Base-by-base conservation (phyloP, 2,888 invertebrate species). In the Stenoptilia bipunctidactyla region DNA sequence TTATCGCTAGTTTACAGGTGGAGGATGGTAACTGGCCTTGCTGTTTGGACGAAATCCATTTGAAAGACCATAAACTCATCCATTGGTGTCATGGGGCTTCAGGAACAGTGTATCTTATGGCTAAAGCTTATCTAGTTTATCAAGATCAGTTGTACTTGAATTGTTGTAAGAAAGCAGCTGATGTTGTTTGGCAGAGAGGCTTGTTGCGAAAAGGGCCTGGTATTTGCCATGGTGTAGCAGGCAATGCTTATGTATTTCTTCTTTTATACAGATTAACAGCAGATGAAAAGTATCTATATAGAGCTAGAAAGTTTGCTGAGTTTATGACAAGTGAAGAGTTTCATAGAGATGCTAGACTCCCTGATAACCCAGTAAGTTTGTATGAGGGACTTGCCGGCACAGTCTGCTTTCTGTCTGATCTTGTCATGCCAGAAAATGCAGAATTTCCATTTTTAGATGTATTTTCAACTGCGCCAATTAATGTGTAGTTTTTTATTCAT, bases 71-170 rank as follows among this genome's bases (percentile, higher is more conserved):
- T 43, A 90, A 92, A 45, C 72, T 95, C 9, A 87, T 95, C 0
- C 95, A 96, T 60, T 95, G 95, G 96, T 96, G 96, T 64, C 95
- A 96, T 62, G 96, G 96, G 0, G 93, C 93, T 8, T 90, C 93
- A 6, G 95, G 95, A 0, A 87, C 89, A 1, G 80, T 94, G 5
- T 95, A 94, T 58, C 65, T 94, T 27, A 87, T 96, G 83, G 93
- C 93, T 1, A 91, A 90, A 66, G 93, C 96, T 0, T 94, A 90
- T 62, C 64, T 90, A 20, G 69, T 89, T 1, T 95, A 89, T 76
- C 87, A 89, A 45, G 92, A 94, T 34, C 76, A 87, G 1, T 90
- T 88, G 57, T 96, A 92, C 62, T 69, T 92, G 15, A 62, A 88
- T 13, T 87, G 92, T 0, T 89, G 92, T 50, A 56, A 88, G 1